These are phyloP conservation scores for Petrocephalus schoutedeni DNA, from an alignment of 2,797 vertebrate species.

Conservation along the genomic window DNA sequence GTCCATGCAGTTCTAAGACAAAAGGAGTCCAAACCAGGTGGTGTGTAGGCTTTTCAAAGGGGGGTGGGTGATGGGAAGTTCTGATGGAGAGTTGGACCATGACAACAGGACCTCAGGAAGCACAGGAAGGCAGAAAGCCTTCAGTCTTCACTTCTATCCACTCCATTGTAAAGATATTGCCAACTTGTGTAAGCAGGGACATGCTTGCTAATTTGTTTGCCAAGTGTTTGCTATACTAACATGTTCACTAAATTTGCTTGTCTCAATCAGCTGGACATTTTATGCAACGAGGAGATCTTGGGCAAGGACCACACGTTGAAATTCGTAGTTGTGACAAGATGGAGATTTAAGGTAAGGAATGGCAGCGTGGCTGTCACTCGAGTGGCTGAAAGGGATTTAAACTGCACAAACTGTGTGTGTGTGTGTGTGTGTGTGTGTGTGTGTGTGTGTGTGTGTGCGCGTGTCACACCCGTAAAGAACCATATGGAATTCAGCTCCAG, in stretches of 20 bases:
- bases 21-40: background rate
- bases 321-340: slow-evolving; percentile 98
- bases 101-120: background rate
- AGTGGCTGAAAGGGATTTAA: background rate
- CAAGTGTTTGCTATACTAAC: background rate
- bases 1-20: background rate
- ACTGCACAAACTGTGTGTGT: too few relatives aligned
- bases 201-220: background rate
- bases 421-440: background rate
- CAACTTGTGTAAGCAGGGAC: too few relatives aligned
- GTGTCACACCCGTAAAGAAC: background rate
- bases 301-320: slow-evolving; percentile 99
- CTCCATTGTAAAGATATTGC: background rate
- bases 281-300: slow-evolving; percentile 99
- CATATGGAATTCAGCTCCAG: background rate
- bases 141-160: background rate
- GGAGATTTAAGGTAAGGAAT: slow-evolving; percentile 95
- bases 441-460: background rate
- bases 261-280: slow-evolving; percentile 88
- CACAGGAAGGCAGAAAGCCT: background rate
- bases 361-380: background rate
- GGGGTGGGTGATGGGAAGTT: background rate
- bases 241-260: background rate
- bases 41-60: background rate
- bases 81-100: background rate